These are phyloP conservation scores for Andrena flavipes DNA, from an alignment of 2,888 invertebrate species.

Conservation along the genomic window DNA sequence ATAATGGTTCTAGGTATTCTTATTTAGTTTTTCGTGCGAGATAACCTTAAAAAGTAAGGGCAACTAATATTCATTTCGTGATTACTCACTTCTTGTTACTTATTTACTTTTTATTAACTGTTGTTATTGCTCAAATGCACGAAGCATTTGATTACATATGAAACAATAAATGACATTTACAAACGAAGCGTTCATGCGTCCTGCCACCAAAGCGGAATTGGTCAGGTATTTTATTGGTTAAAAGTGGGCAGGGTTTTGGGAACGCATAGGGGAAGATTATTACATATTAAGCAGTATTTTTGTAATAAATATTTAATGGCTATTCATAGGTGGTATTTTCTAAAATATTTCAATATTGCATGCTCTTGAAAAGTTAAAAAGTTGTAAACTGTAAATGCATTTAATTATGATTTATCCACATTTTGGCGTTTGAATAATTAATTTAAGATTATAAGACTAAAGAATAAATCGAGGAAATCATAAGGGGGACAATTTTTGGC, in stretches of 20 bases:
- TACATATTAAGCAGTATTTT: too few species aligned
- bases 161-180: conserved; percentile 6
- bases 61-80: not conserved
- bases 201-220: too few species aligned
- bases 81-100: not conserved
- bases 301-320: not conserved
- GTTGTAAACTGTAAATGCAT: not conserved
- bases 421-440: too few species aligned
- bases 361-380: not conserved
- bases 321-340: not conserved
- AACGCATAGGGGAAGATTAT: too few species aligned
- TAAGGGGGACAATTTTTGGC: not conserved
- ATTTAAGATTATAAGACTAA: not conserved
- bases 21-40: not conserved
- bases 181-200: not conserved
- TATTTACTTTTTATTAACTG: too few species aligned
- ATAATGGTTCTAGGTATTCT: not conserved
- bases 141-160: not conserved
- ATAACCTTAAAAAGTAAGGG: conserved; percentile 33
- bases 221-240: too few species aligned
- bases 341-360: not conserved
- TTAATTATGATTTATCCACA: not conserved
- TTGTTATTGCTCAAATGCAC: not conserved
- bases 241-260: too few species aligned
- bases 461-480: not conserved